These are phyloP conservation scores for Scyliorhinus canicula DNA, from an alignment of 2,797 vertebrate species.

Conservation along the genomic window DNA sequence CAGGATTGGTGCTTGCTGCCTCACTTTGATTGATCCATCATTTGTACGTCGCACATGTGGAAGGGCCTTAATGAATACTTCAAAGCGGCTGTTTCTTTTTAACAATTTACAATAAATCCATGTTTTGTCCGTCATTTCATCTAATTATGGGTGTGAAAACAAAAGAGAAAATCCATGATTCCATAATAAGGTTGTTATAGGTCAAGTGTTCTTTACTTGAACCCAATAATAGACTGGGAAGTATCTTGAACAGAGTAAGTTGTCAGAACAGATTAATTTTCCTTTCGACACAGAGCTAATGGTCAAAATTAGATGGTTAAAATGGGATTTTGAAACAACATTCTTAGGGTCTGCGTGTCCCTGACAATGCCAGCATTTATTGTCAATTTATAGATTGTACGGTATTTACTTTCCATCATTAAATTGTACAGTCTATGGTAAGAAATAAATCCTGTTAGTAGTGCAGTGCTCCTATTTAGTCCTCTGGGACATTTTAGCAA, in stretches of 20 bases:
- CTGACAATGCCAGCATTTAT: neutral
- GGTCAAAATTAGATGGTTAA: constrained; percentile 35
- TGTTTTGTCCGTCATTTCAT: neutral
- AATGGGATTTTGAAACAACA: neutral
- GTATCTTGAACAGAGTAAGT: constrained; percentile 42
- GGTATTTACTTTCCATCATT: neutral
- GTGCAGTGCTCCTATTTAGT: constrained; percentile 27
- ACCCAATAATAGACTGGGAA: neutral
- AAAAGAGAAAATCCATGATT: neutral
- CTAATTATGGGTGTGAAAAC: neutral
- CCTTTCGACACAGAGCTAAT: constrained; percentile 41
- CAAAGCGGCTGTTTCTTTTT: neutral
- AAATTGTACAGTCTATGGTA: constrained; percentile 22
- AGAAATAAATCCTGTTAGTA: neutral
- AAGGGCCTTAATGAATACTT: neutral
- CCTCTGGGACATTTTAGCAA: neutral
- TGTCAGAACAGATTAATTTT: constrained; percentile 40
- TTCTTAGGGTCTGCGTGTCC: neutral
- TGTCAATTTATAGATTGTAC: neutral
- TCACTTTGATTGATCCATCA: neutral
- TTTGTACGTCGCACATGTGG: neutral
- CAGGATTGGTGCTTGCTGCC: neutral
- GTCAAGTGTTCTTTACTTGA: neutral
- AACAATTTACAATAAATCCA: neutral
- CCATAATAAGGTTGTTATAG: neutral